These are phyloP conservation scores for Pocillopora verrucosa DNA, from an alignment of 64 coral and sea anemone genomes.

Conservation along the genomic window DNA sequence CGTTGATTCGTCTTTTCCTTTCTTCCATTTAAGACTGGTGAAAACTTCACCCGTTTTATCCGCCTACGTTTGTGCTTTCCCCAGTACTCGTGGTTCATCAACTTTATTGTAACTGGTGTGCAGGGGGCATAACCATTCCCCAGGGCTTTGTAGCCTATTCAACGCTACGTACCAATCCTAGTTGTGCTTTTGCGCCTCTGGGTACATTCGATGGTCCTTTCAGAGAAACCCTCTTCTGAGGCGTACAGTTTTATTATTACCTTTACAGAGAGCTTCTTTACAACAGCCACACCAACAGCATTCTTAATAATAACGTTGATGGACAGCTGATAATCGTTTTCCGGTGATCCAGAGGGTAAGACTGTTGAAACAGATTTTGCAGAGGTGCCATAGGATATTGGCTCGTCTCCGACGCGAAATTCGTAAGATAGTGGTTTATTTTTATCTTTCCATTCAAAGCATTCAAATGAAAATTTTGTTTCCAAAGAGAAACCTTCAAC, in stretches of 20 bases:
- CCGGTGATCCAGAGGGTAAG: not conserved
- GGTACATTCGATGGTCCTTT: too few species aligned
- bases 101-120: too few species aligned
- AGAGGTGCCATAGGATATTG: slow-evolving; percentile 27
- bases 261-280: slow-evolving; percentile 9
- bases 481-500: not conserved
- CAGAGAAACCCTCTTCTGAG: too few species aligned
- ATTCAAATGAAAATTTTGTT: slow-evolving; percentile 12
- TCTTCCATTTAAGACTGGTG: too few species aligned
- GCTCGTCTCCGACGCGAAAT: not conserved
- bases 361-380: not conserved
- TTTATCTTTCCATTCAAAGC: slow-evolving; percentile 30
- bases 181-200: too few species aligned
- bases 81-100: too few species aligned
- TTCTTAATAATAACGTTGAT: slow-evolving; percentile 16
- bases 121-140: too few species aligned
- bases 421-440: slow-evolving; percentile 13
- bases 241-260: not conserved
- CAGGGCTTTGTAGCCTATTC: too few species aligned
- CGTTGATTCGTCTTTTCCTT: too few species aligned
- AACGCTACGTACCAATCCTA: too few species aligned
- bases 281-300: slow-evolving; percentile 3
- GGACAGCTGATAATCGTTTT: not conserved
- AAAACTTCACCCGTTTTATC: too few species aligned
- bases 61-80: too few species aligned